Base-by-base conservation (phyloP, 2,113 vertebrate species). In the Pandion haliaetus region DNA sequence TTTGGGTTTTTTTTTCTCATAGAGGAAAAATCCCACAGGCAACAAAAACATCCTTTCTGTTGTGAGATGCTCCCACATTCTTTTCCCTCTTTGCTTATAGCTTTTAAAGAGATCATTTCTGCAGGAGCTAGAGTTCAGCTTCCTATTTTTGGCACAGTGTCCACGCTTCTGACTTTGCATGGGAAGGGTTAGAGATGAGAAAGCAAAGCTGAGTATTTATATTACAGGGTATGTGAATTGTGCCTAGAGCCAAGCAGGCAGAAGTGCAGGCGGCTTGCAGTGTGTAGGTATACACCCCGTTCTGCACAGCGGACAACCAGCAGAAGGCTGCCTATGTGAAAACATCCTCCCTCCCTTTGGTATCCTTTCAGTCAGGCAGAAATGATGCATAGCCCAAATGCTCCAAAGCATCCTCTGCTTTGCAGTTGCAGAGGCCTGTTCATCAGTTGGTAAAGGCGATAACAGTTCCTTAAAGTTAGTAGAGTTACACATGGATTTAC, bases 201-300 rank as follows among this genome's bases (percentile, higher is more conserved):
- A 93, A 86, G 95, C 59, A 86, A 92, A 88, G 40, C 49, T 66
- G 73, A 38, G 26, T 85, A 79, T 87, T 97, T 87, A 79, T 76
- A 88, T 91, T 54, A 82, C 36, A 73, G 88, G 80, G 84, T 80
- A 77, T 42, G 70, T 9, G 67, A 93, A 62, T 28, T 55, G 70
- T 50, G 66, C 58, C n/a, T 44, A 24, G 10, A 83, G 62, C 50
- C 78, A 89, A 82, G 62, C 52, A 55, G 34, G 4, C 28, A 76
- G 66, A 74, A 74, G 58, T 9, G 62, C 58, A 85, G 69, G 23
- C 34, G 23, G 57, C 36, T 69, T 79, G 62, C 54, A 38, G 26
- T 5, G 10, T 32, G 62, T 10, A 58, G 62, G 71, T 66, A 25
- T 10, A 45, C 5, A 23, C 16, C 25, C 16, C 0, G 0, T 26